Base-by-base conservation (phyloP, 2,888 invertebrate species). In the Tridacna gigas region DNA sequence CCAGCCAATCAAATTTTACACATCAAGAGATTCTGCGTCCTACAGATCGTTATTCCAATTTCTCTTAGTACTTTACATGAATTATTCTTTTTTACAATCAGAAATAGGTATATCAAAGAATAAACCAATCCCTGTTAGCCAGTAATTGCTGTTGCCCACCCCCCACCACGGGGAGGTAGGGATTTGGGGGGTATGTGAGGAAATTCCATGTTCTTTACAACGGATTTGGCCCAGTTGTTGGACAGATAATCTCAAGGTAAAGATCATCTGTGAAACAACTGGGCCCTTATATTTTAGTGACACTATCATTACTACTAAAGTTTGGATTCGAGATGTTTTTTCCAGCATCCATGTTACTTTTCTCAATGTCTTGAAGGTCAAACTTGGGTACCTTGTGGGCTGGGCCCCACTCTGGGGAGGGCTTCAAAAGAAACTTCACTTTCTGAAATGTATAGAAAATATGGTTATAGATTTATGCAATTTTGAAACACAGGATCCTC, bases 351-450 rank as follows among this genome's bases (percentile, higher is more conserved):
- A 71, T 82, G 15, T 82, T 80, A 11, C 86, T 86, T 66, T 74
- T 84, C 22, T 86, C 86, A 11, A 88, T 77, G 45, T 89, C 86
- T 71, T 79, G 86, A 65, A 90, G 63, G 65, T 91, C 91, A 83
- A 88, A 91, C 74, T 89, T 89, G 18, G 92, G 92, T 26, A 93
- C 84, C 84, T 92, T 93, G 82, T 92, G 92, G 12, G 94, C 93
- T 22, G 95, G 94, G 11, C 97, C 97, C 97, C 97, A 97, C 88
- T 97, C 97, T 2, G 96, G 96, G 0, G 97, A 97, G 0, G 97
- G 97, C 26, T 96, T 96, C 3, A 97, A 92, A 61, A 97, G 95
- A 74, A 96, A 95, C 47, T 96, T 96, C 1, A 97, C 95, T 94
- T 96, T 96, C 96, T 96, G 94, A 47, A 51, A 71, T 45, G 25